Base-by-base conservation (phyloP, 2,888 invertebrate genomes). In the Xestobium rufovillosum region DNA sequence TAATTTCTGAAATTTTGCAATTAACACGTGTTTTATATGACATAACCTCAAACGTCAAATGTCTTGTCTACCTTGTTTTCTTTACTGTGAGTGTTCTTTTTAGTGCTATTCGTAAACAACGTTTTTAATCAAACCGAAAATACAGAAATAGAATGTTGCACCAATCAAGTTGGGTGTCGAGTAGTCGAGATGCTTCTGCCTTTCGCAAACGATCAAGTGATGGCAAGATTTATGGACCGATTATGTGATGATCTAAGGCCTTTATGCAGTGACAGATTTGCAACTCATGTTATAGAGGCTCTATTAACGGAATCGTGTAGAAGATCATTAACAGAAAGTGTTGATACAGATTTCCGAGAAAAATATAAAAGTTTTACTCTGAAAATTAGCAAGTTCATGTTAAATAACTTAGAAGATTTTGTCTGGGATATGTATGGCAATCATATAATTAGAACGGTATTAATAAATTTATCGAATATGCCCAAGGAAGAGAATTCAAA, bases 381-480 rank as follows among this genome's bases (percentile, higher is more conserved):
- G 9, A 85, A 82, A 61, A 67, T 83, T 3, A 74, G 80, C 40
- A 83, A 78, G 65, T 90, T 83, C 61, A 69, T 81, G 13, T 61
- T 87, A 1, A 90, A 90, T 60, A 90, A 90, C 67, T 67, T 87
- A 39, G 89, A 89, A 58, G 88, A 89, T 55, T 89, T 83, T 53
- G 73, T 85, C 0, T 80, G 78, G 75, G 84, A 89, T 56, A 66
- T 68, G 0, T 85, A 82, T 46, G 86, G 82, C 0, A 87, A 80
- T 63, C 82, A 84, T 52, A 75, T 89, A 3, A 67, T 88, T 44
- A 72, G 88, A 32, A 77, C 81, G 6, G 78, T 77, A 1, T 59
- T 87, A n/a, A 74, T 78, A 56, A 78, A 76, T 51, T 63, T 87
- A 1, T 75, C 78, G 9, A 84, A 85, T 1, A 69, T 83, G 8